These are phyloP conservation scores for Caradrina kadenii DNA, from an alignment of 2,888 invertebrate genomes.

Conservation along the genomic window DNA sequence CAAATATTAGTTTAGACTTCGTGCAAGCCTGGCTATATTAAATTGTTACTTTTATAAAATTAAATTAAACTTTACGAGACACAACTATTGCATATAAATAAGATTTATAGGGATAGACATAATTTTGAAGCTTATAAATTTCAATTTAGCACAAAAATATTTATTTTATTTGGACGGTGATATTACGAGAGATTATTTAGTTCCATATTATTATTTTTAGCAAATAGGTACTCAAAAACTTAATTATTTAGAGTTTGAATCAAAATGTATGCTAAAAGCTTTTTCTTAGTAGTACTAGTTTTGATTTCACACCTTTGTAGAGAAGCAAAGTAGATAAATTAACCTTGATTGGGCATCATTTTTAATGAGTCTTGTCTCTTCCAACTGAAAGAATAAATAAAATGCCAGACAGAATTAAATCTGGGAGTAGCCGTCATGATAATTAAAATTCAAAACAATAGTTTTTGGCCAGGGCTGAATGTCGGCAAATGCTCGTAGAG, in stretches of 20 bases:
- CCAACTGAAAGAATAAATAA: constrained; percentile 22
- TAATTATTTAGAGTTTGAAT: background rate
- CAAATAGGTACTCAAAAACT: background rate
- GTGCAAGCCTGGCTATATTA: constrained; percentile 22
- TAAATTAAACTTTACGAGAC: constrained; percentile 29
- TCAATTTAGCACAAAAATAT: constrained; percentile 28
- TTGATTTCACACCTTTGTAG: background rate
- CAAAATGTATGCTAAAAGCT: background rate
- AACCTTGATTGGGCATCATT: constrained; percentile 3
- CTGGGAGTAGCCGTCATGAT: constrained; percentile 24
- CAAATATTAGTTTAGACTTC: constrained; percentile 51
- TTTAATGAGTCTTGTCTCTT: constrained; percentile 14
- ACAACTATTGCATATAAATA: constrained; percentile 24
- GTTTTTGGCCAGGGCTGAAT: constrained; percentile 63
- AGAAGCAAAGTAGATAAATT: background rate
- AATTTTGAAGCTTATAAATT: constrained; percentile 45
- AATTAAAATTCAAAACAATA: constrained; percentile 66
- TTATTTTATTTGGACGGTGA: constrained; percentile 26
- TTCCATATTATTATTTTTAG: constrained; percentile 2
- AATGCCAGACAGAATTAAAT: constrained; percentile 33
- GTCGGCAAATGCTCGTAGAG: constrained; percentile 65
- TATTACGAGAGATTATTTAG: background rate
- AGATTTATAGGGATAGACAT: constrained; percentile 50
- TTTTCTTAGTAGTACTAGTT: background rate
- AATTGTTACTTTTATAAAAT: constrained; percentile 24